Conservation (phyloP, 2,797 vertebrate genomes). For the Enteromius trimaculatus region DNA sequence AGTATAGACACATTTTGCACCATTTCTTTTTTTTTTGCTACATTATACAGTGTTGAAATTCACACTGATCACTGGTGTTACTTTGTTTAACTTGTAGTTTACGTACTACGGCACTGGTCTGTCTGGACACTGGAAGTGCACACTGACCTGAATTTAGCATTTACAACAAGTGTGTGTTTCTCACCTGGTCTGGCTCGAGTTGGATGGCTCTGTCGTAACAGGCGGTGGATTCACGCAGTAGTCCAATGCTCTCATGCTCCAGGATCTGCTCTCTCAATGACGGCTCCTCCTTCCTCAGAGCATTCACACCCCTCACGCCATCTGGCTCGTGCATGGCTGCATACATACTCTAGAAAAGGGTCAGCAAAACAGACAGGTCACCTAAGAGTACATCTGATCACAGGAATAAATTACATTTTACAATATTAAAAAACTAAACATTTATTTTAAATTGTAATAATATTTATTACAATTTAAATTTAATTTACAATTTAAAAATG, state of each 20-base stretch:
- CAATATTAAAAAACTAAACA: neutral
- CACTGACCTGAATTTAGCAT: neutral
- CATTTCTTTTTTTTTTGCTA: neutral
- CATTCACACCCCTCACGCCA: conserved; percentile 93
- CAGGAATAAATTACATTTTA: neutral
- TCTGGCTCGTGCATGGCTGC: conserved; percentile 98
- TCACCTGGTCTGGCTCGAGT: conserved; percentile 94
- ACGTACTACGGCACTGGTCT: neutral
- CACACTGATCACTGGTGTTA: neutral
- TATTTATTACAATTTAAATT: neutral
- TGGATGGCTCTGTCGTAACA: conserved; percentile 97
- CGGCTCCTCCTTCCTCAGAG: conserved; percentile 91
- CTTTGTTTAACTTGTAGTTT: neutral
- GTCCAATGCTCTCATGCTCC: conserved; percentile 95
- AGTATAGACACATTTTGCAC: neutral
- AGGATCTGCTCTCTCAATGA: conserved; percentile 97
- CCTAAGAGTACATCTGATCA: neutral
- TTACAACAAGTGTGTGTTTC: conserved; percentile 10
- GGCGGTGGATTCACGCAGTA: conserved; percentile 94
- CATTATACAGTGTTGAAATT: neutral
- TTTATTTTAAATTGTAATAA: neutral
- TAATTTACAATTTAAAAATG: too few species aligned
- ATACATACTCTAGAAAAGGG: conserved; percentile 79
- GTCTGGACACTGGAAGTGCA: neutral
- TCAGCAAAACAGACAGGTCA: neutral